These are phyloP conservation scores for Peucedramus taeniatus DNA, from an alignment of 2,113 vertebrate genomes.

Conservation along the genomic window DNA sequence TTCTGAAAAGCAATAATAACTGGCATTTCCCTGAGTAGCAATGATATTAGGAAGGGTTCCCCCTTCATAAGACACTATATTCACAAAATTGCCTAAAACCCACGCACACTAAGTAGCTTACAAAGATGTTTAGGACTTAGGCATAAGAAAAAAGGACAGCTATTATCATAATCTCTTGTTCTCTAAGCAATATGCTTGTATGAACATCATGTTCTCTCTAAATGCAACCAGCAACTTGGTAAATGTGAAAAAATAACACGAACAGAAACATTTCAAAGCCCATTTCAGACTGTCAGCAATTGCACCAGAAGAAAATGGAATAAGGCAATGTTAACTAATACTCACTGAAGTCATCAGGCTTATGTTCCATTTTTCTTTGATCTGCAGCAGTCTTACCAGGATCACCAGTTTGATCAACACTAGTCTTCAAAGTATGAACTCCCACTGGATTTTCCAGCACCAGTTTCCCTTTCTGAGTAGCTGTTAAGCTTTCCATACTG, in stretches of 20 bases:
- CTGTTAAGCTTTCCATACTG: slow-evolving; percentile 3
- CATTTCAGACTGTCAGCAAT: neutral
- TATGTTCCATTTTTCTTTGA: slow-evolving; percentile 55
- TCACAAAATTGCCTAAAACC: neutral
- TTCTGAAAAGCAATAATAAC: neutral
- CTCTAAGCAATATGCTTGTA: neutral
- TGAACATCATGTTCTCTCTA: neutral
- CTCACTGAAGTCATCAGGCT: slow-evolving; percentile 74
- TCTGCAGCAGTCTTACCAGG: slow-evolving; percentile 67
- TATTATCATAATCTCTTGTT: neutral
- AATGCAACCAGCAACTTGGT: neutral
- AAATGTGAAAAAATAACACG: neutral
- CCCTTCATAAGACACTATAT: neutral
- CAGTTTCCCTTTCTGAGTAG: slow-evolving; percentile 45
- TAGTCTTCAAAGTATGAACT: slow-evolving; percentile 34
- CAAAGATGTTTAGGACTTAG: slow-evolving; percentile 1
- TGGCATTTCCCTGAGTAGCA: neutral
- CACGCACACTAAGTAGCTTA: neutral
- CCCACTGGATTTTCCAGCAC: slow-evolving; percentile 37
- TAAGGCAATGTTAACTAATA: slow-evolving; percentile 13
- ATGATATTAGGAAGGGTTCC: neutral
- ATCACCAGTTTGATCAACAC: slow-evolving; percentile 57
- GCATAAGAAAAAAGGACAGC: neutral
- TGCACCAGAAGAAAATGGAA: neutral
- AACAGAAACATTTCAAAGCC: neutral